phyloP scores from a whole-genome alignment of 2,888 invertebrate species.

The Hololepta plana region DNA sequence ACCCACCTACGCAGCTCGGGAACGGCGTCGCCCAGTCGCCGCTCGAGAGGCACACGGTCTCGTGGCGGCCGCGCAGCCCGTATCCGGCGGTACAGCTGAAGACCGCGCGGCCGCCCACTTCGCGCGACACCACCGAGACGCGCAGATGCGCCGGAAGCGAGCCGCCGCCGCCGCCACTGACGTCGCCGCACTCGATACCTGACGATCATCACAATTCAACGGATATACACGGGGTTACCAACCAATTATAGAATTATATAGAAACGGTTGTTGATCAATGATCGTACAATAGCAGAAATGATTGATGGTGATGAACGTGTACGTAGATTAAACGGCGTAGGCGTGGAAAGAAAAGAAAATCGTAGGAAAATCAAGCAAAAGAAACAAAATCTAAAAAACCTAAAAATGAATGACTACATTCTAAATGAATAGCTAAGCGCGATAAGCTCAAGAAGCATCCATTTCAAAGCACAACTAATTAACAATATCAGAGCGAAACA shows the following conservation, averaged over 20 bases:
- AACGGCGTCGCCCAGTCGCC: slow-evolving; percentile 67
- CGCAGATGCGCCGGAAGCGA: slow-evolving; percentile 39
- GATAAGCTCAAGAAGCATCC: too few species aligned
- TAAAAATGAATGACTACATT: too few species aligned
- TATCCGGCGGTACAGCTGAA: slow-evolving; percentile 65
- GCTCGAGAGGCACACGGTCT: slow-evolving; percentile 56
- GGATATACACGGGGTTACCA: too few species aligned
- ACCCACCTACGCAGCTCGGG: slow-evolving; percentile 53
- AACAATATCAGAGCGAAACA: too few species aligned
- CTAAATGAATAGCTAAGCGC: too few species aligned
- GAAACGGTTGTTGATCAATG: too few species aligned
- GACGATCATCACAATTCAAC: too few species aligned
- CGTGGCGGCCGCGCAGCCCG: slow-evolving; percentile 53
- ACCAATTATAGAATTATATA: too few species aligned
- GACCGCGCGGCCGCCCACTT: slow-evolving; percentile 63
- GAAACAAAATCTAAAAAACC: not conserved
- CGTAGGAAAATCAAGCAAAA: not conserved
- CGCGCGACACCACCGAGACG: slow-evolving; percentile 56
- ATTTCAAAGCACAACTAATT: too few species aligned
- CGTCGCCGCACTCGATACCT: slow-evolving; percentile 70
- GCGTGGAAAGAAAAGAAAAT: slow-evolving; percentile 1
- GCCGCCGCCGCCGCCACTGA: slow-evolving; percentile 26
- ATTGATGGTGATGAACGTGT: too few species aligned
- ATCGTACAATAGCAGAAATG: too few species aligned
- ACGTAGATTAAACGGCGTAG: too few species aligned